These are phyloP conservation scores for Aleiodes alternator DNA, from an alignment of 2,888 invertebrate genomes.

Conservation along the genomic window DNA sequence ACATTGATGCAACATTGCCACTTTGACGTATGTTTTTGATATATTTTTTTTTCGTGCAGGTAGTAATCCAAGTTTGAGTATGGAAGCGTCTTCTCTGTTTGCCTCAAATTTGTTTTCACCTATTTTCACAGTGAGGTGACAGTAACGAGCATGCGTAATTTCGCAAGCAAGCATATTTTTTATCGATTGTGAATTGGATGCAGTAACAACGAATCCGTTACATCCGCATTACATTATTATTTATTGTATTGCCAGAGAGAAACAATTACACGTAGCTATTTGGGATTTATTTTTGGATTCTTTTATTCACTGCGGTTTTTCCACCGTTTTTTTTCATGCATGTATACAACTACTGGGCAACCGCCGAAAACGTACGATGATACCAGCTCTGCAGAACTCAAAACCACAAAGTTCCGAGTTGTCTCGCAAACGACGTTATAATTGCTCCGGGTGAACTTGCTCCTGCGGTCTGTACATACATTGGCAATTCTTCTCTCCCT, in stretches of 20 bases:
- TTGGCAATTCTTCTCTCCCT: conserved; percentile 13
- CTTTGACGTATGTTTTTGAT: too few relatives aligned
- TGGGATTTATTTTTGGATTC: background rate
- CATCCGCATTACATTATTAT: background rate
- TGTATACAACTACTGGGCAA: too few relatives aligned
- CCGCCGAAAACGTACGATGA: conserved; percentile 2
- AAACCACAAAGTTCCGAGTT: conserved; percentile 51
- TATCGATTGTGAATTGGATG: background rate
- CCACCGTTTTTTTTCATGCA: too few relatives aligned
- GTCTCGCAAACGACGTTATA: conserved; percentile 51
- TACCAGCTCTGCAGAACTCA: conserved; percentile 46
- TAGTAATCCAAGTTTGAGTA: too few relatives aligned
- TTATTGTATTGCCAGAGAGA: background rate
- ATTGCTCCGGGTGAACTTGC: conserved; percentile 52
- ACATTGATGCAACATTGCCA: too few relatives aligned
- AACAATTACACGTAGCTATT: background rate
- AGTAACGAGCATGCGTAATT: conserved; percentile 35
- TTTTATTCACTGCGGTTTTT: conserved; percentile 10
- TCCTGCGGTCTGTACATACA: conserved; percentile 36
- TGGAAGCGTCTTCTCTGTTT: too few relatives aligned
- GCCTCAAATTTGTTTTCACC: too few relatives aligned
- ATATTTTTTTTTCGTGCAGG: too few relatives aligned
- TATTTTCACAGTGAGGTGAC: too few relatives aligned
- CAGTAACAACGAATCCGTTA: background rate
- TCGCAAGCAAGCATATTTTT: conserved; percentile 30